Evolutionary conservation across 2,888 invertebrate species (phyloP).

Genomic region (Pasiphila rectangulata): DNA sequence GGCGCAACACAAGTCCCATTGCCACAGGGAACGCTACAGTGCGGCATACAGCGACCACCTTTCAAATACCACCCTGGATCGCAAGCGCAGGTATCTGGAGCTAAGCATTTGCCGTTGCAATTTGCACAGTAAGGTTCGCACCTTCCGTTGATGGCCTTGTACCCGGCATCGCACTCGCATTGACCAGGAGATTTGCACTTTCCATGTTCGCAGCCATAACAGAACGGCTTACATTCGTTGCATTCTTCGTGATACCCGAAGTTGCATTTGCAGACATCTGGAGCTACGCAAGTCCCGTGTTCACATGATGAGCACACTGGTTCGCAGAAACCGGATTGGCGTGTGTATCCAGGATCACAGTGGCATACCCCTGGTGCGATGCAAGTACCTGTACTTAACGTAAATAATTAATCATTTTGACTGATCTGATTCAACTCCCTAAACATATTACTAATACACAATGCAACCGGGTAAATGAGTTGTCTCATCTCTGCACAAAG

Average conservation of each 20-base stretch:
- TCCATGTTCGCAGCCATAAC: slow-evolving; percentile 25
- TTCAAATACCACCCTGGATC: slow-evolving; percentile 36
- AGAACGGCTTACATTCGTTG: slow-evolving; percentile 21
- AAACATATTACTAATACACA: too few species aligned
- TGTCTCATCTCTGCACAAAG: too few species aligned
- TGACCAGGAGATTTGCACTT: slow-evolving; percentile 26
- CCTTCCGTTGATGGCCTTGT: slow-evolving; percentile 12
- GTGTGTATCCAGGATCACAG: slow-evolving; percentile 35
- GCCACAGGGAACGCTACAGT: slow-evolving; percentile 36
- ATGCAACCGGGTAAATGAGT: too few species aligned
- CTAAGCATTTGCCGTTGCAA: slow-evolving; percentile 37
- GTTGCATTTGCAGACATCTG: slow-evolving; percentile 18
- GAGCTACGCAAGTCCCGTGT: slow-evolving; percentile 14
- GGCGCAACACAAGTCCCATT: slow-evolving; percentile 41
- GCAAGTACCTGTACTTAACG: too few species aligned
- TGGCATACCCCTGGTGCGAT: slow-evolving; percentile 39
- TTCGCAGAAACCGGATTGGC: slow-evolving; percentile 6
- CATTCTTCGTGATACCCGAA: slow-evolving; percentile 20
- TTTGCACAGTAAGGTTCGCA: slow-evolving; percentile 36
- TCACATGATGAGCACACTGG: slow-evolving; percentile 14
- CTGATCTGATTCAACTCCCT: too few species aligned
- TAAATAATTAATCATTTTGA: too few species aligned
- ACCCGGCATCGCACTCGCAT: slow-evolving; percentile 30
- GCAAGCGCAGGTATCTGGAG: slow-evolving; percentile 36
- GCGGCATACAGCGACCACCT: slow-evolving; percentile 30